Evolutionary conservation across 2,888 invertebrate species (phyloP).

Genomic region (Lasioglossum pauxillum): DNA sequence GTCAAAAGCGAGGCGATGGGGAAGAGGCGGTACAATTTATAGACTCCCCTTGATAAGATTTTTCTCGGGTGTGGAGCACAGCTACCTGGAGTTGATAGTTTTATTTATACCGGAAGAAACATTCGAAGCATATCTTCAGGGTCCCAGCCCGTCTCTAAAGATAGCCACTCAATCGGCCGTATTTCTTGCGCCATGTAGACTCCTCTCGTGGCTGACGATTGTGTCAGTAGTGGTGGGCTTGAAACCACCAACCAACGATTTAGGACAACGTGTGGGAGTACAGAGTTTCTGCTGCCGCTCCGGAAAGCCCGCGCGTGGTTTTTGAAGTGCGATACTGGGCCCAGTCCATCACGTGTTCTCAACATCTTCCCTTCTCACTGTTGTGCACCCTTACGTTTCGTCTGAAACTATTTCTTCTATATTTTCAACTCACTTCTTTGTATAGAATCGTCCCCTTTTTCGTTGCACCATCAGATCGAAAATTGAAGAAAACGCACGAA

Average conservation of each 20-base stretch:
- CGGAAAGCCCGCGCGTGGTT: constrained; percentile 33
- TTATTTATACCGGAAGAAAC: constrained; percentile 64
- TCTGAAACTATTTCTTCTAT: not conserved
- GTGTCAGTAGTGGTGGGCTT: constrained; percentile 51
- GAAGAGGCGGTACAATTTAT: not conserved
- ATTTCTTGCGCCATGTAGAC: constrained; percentile 55
- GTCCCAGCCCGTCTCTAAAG: constrained; percentile 62
- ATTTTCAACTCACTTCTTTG: not conserved
- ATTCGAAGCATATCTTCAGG: constrained; percentile 55
- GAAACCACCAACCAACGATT: constrained; percentile 53
- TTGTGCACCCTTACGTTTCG: not conserved
- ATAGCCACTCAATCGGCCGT: constrained; percentile 62
- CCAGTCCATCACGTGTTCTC: constrained; percentile 47
- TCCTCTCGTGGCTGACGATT: constrained; percentile 51
- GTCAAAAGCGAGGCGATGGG: not conserved
- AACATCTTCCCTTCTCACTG: not conserved
- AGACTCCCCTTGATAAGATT: not conserved
- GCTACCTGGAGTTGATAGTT: constrained; percentile 39
- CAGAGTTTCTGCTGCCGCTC: constrained; percentile 21
- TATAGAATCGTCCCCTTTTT: not conserved
- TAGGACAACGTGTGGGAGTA: constrained; percentile 57
- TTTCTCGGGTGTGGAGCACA: not conserved
- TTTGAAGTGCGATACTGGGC: not conserved
- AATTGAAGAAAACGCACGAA: too few relatives aligned
- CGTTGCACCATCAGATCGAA: too few relatives aligned